Conservation (phyloP, 2,888 invertebrate genomes). For the Thysanoteuthis rhombus region DNA sequence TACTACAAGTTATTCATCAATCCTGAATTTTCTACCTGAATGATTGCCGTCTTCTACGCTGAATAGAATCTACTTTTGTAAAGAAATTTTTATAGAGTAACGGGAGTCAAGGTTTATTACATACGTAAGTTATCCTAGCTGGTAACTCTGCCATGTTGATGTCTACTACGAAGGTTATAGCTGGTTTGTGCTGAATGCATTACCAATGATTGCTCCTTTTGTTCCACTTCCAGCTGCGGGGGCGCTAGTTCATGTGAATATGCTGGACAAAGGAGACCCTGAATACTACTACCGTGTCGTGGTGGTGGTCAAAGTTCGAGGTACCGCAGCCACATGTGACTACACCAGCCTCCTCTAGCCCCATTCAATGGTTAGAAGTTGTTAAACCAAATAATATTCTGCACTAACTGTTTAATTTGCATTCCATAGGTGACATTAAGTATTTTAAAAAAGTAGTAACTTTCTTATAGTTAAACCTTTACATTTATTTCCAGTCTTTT, state of each 20-base stretch:
- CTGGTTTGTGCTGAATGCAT: constrained; percentile 36
- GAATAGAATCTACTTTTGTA: not conserved
- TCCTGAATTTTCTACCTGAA: constrained; percentile 18
- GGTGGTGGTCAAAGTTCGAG: constrained; percentile 54
- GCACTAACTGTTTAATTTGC: constrained; percentile 30
- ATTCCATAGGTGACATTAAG: constrained; percentile 27
- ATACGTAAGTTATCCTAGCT: constrained; percentile 29
- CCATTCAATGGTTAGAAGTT: constrained; percentile 33
- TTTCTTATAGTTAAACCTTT: not conserved
- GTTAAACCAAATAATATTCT: constrained; percentile 32
- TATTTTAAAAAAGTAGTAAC: not conserved
- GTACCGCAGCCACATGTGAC: constrained; percentile 45
- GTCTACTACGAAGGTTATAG: constrained; percentile 24
- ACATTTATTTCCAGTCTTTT: not conserved
- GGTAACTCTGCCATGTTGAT: constrained; percentile 25
- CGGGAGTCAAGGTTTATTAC: constrained; percentile 23
- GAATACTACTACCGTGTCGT: constrained; percentile 42
- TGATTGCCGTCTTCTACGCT: constrained; percentile 19
- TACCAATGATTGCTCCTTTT: constrained; percentile 52
- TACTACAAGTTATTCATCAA: constrained; percentile 24
- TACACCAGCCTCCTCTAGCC: constrained; percentile 32
- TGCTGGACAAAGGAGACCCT: constrained; percentile 55
- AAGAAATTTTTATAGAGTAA: not conserved
- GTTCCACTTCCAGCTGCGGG: constrained; percentile 62
- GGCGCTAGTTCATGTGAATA: constrained; percentile 43